These are phyloP conservation scores for Zosterops lateralis DNA, from an alignment of 2,113 vertebrate species.

Conservation along the genomic window DNA sequence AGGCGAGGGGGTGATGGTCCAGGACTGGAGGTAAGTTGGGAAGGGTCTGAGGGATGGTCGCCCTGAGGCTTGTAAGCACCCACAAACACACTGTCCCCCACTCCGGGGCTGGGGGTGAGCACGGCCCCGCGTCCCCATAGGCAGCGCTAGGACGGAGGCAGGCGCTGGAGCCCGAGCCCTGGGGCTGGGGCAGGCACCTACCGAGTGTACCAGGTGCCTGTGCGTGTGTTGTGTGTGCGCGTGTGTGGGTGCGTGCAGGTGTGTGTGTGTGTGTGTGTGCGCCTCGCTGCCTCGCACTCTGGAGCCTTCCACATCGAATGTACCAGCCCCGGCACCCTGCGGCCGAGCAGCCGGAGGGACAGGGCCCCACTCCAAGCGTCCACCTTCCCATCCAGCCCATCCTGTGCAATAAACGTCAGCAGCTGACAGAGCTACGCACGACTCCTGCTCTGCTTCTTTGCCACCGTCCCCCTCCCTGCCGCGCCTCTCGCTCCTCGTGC, in stretches of 20 bases:
- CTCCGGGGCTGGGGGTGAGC: not conserved
- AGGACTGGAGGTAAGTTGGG: slow-evolving; percentile 51
- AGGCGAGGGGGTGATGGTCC: not conserved
- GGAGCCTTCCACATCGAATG: slow-evolving; percentile 52
- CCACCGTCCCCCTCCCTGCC: not conserved
- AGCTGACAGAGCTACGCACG: slow-evolving; percentile 75
- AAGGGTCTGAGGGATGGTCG: not conserved
- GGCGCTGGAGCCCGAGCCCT: not conserved
- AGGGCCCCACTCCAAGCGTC: not conserved
- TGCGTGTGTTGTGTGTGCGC: not conserved
- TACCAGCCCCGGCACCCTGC: not conserved
- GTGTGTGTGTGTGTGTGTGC: not conserved
- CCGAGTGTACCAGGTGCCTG: not conserved
- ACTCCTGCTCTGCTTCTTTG: slow-evolving; percentile 25
- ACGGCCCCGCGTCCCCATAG: accelerated
- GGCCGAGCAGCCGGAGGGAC: not conserved
- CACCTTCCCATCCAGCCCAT: slow-evolving; percentile 61
- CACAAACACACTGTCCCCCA: not conserved
- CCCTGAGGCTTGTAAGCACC: not conserved
- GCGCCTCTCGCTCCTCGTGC: accelerated
- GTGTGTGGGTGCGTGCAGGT: not conserved
- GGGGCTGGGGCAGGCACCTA: not conserved
- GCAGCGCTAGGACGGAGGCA: not conserved
- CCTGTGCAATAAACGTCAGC: slow-evolving; percentile 92
- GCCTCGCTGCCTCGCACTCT: not conserved